Evolutionary conservation across 2,888 invertebrate genomes (phyloP), one percentile per base, ranked within the genome.

Genomic region (Tricholauxania praeusta): DNA sequence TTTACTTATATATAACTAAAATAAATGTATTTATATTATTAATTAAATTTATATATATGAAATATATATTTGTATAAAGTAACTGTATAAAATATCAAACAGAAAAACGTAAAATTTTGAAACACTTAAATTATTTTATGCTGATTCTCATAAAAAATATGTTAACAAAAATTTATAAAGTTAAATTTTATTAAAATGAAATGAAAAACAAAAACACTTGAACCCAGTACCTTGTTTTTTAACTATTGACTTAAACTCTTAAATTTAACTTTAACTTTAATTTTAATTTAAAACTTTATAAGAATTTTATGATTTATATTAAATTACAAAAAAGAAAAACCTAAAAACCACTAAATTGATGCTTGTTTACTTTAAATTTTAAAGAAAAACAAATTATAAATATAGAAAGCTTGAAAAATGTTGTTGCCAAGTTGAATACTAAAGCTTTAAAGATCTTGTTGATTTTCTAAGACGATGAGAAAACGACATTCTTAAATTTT

Each of bases 151-250:
- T 59, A 14, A 6, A 39, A 39, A 39, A 12, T 47, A 62, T 49
- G 67, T 28, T 14, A 66, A 53, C 28, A 17, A 55, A 67, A 67
- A 57, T 57, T 17, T 17, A 17, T 67, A 22, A 68, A 57, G 68
- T 68, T 68, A 68, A 57, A 59, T 68, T 67, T 66, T 68, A 51
- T 68, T 60, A 48, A 74, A 75, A 72, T 67, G 72, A 75, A 74
- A 73, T 67, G 72, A 75, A 69, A 78, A 72, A 78, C 39, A 79
- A 75, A 80, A 80, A 82, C 83, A 84, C 83, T 83, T 83, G 79
- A 84, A 85, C 85, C 84, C 84, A 84, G 84, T 84, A 84, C 84
- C 84, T 84, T 84, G 84, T 85, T 85, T 85, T 83, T 66, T 65
- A 69, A 69, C 63, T 64, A 53, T 63, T 47, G 53, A 70, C 51